Conservation (phyloP, 2,888 invertebrate species). For the Drosophila prolongata region DNA sequence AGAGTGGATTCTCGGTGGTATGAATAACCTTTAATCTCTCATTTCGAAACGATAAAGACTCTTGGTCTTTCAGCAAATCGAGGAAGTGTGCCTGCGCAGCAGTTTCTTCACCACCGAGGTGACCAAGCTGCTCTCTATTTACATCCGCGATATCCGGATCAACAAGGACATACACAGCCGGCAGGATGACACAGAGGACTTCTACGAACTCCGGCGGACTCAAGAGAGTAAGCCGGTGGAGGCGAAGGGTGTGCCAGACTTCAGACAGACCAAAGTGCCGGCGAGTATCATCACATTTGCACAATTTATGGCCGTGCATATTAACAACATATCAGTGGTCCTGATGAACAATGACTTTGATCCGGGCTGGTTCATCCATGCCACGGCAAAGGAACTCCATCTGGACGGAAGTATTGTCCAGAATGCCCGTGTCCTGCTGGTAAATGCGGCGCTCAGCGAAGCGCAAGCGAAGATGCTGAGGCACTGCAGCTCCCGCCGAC, state of each 20-base stretch:
- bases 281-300: constrained; percentile 92
- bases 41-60: constrained; percentile 4
- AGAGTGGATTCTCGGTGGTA: constrained; percentile 91
- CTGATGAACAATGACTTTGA: constrained; percentile 87
- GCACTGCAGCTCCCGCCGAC: constrained; percentile 82
- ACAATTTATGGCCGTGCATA: constrained; percentile 95
- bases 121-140: constrained; percentile 92
- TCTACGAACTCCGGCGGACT: constrained; percentile 80
- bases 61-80: constrained; percentile 88
- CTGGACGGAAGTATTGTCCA: constrained; percentile 89
- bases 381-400: constrained; percentile 89
- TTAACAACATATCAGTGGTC: constrained; percentile 89
- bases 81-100: constrained; percentile 93
- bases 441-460: constrained; percentile 89
- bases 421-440: constrained; percentile 88
- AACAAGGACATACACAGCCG: constrained; percentile 89
- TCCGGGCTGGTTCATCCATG: constrained; percentile 89
- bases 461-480: constrained; percentile 85
- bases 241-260: constrained; percentile 86
- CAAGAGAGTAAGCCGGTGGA: constrained; percentile 28
- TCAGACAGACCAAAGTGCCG: constrained; percentile 91
- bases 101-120: constrained; percentile 95
- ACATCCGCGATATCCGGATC: constrained; percentile 92
- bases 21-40: constrained; percentile 79
- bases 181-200: constrained; percentile 71